Conservation (phyloP, 2,113 vertebrate species). For the Malaclemys terrapin region DNA sequence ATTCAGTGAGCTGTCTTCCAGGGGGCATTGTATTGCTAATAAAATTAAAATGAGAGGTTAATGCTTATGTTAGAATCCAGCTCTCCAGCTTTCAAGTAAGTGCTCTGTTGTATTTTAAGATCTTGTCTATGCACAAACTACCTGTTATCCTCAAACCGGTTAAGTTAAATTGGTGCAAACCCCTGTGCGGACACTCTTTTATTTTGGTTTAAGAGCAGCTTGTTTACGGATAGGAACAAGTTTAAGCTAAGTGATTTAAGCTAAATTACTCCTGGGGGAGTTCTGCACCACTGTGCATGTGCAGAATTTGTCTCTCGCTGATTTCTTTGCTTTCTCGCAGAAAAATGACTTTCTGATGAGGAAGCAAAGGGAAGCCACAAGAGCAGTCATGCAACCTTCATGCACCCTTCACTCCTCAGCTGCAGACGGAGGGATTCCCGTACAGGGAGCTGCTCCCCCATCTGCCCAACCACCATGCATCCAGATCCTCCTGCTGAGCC, state of each 20-base stretch:
- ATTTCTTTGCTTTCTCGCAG: no score
- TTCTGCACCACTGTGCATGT: no score
- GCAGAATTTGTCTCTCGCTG: no score
- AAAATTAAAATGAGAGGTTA: not conserved
- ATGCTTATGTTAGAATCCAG: not conserved
- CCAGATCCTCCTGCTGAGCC: no score
- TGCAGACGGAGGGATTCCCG: no score
- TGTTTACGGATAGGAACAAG: not conserved
- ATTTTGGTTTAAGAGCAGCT: not conserved
- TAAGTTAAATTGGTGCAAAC: not conserved
- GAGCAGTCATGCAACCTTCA: no score
- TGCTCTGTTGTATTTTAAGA: not conserved
- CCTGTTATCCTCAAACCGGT: not conserved
- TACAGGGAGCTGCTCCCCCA: no score
- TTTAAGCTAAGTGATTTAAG: not conserved
- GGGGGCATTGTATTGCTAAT: not conserved
- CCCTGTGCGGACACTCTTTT: not conserved
- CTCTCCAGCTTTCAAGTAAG: not conserved
- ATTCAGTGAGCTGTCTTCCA: no score
- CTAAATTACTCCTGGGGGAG: not conserved
- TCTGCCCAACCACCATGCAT: no score
- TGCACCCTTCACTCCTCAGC: no score
- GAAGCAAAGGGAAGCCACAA: no score
- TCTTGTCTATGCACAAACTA: not conserved
- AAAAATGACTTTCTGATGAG: no score